Percentiles rank a stretch among this genome's conserved stretches.
These are phyloP conservation scores for Mactra quadrangularis DNA, from an alignment of 1,140 invertebrate species.

Conservation along the genomic window DNA sequence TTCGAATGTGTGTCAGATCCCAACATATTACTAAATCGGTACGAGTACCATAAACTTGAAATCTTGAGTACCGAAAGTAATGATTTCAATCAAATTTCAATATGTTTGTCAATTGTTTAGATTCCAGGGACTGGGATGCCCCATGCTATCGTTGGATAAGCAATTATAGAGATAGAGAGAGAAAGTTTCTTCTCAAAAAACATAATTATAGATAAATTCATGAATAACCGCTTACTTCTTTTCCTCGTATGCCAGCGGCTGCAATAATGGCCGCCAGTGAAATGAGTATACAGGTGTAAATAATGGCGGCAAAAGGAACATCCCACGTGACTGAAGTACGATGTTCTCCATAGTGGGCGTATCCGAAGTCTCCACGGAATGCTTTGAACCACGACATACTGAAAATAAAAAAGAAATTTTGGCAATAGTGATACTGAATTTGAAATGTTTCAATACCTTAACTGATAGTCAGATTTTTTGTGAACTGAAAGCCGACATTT, in stretches of 20 bases:
- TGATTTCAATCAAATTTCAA: no score
- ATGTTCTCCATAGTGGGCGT: constrained; percentile 72
- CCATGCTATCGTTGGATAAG: no score
- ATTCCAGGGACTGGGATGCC: no score
- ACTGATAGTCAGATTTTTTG: not conserved
- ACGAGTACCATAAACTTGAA: no score
- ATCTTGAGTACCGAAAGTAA: no score
- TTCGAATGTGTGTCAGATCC: no score
- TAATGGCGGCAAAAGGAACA: constrained; percentile 70
- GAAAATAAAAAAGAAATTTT: constrained; percentile 27
- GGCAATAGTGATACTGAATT: not conserved
- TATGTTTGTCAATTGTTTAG: no score
- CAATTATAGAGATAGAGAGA: no score
- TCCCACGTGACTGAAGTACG: constrained; percentile 73
- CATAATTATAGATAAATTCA: no score
- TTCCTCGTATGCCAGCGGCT: constrained; percentile 75
- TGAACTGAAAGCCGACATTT: not conserved
- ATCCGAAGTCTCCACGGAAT: constrained; percentile 75
- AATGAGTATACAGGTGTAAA: constrained; percentile 74
- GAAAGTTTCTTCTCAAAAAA: no score
- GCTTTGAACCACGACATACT: constrained; percentile 79
- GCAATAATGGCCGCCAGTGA: constrained; percentile 75
- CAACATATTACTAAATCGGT: no score
- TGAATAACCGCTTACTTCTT: no score
- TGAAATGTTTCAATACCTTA: not conserved